Evolutionary conservation across 2,797 vertebrate species (phyloP).

Genomic region (Halcyon leucocephala): DNA sequence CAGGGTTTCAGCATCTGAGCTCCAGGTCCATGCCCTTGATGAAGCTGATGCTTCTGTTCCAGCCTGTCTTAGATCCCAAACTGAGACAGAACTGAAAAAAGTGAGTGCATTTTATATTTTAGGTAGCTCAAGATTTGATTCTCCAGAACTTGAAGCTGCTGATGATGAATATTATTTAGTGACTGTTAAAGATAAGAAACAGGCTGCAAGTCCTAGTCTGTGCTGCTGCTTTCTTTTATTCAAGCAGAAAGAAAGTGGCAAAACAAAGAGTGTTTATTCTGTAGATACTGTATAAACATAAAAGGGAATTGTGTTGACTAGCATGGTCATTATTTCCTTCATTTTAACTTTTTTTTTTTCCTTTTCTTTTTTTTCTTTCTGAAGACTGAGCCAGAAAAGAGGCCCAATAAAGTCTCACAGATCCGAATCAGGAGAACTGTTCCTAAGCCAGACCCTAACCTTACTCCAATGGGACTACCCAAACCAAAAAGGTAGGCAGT

Average conservation of each 20-base stretch:
- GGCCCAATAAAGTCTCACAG: slow-evolving; percentile 91
- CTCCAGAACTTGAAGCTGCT: background rate
- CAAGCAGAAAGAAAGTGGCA: background rate
- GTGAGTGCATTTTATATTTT: slow-evolving; percentile 50
- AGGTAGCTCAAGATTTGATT: background rate
- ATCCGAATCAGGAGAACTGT: slow-evolving; percentile 92
- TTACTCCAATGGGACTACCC: slow-evolving; percentile 96
- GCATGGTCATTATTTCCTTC: background rate
- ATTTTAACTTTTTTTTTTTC: background rate
- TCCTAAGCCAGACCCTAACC: slow-evolving; percentile 88
- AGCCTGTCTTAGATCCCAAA: slow-evolving; percentile 50
- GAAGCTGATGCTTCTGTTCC: slow-evolving; percentile 56
- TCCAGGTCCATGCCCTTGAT: slow-evolving; percentile 50
- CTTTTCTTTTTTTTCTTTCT: background rate
- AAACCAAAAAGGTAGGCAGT: slow-evolving; percentile 89
- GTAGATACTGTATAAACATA: background rate
- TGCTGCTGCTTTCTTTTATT: background rate
- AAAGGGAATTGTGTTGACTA: background rate
- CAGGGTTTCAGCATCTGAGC: slow-evolving; percentile 56
- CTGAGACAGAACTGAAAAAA: slow-evolving; percentile 49
- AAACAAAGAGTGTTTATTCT: background rate
- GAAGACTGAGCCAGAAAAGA: slow-evolving; percentile 76
- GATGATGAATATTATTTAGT: background rate
- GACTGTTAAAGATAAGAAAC: background rate
- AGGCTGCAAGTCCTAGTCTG: background rate